Evolutionary conservation across 2,888 invertebrate genomes (phyloP), one percentile per base, ranked within the genome.

Genomic region (Andrena minutula): DNA sequence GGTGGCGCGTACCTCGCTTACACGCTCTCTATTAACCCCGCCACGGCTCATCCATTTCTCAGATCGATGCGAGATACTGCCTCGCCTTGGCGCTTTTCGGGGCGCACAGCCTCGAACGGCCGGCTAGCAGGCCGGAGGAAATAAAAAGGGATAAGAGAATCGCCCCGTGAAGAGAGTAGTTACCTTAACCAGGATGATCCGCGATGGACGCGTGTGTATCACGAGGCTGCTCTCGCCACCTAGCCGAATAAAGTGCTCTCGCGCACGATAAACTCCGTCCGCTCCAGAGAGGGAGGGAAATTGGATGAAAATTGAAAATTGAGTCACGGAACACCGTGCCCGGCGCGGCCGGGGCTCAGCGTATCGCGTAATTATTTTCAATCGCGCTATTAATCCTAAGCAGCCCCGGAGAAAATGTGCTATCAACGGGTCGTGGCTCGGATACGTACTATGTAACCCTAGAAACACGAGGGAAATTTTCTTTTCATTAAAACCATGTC

Each of bases 11-110:
- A 83, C 82, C 82, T 75, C 74, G 68, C 85, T 85, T 86, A 86
- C 83, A 86, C 79, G 77, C 79, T 88, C 87, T 87, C 83, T 83
- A 87, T 89, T 89, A 88, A 88, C 81, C 85, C 79, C 75, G 78
- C 83, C 80, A 73, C 65, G 79, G 63, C 82, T 86, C 80, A 74
- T 87, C 83, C 85, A 83, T 85, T 86, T 86, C 85, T 85, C 82
- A 85, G 84, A 87, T 89, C 85, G 84, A 84, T 83, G 82, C 79
- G 75, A 86, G 85, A 85, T 86, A 89, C 74, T 68, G 60, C 61
- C 78, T 69, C 49, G 71, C 20, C 53, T 32, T 10, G 28, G 8
- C 47, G 60, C 73, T 78, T 74, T 84, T 76, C 72, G 32, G 41
- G 35, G 23, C 56, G 53, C 56, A 26, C 51, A 66, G 56, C 58